phyloP scores from a whole-genome alignment of 2,888 invertebrate species.

The Caenorhabditis imperialis region DNA sequence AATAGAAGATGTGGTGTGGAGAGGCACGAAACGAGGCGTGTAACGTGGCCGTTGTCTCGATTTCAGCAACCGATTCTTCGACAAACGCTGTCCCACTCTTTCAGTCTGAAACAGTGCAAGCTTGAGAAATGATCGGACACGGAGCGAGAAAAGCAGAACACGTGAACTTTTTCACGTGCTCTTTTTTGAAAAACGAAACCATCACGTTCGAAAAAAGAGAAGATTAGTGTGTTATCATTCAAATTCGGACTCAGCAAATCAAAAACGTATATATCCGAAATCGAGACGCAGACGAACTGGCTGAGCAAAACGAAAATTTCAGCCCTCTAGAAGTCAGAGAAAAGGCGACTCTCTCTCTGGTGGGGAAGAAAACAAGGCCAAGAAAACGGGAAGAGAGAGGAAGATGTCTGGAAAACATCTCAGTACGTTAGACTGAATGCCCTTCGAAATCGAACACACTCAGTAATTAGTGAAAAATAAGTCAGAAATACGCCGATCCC shows the following conservation, averaged over 20 bases:
- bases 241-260: conserved; percentile 1
- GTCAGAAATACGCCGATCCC: too few species aligned
- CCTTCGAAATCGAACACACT: background rate
- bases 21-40: conserved; percentile 44
- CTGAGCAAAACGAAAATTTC: conserved; percentile 31
- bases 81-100: conserved; percentile 39
- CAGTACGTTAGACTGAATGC: background rate
- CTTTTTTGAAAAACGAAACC: too few species aligned
- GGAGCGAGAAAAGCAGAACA: background rate
- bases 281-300: conserved; percentile 27
- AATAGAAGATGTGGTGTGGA: conserved; percentile 32
- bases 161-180: too few species aligned
- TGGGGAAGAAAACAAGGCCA: conserved; percentile 15
- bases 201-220: too few species aligned
- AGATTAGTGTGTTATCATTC: too few species aligned
- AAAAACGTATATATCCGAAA: background rate
- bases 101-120: conserved; percentile 29
- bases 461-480: too few species aligned
- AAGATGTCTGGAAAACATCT: conserved; percentile 27
- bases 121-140: background rate
- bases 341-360: conserved; percentile 25
- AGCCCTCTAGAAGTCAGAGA: conserved; percentile 18
- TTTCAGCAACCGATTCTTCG: conserved; percentile 49
- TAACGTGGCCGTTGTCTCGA: conserved; percentile 45
- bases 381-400: conserved; percentile 18